Evolutionary conservation across 2,113 vertebrate species (phyloP), one percentile per base, ranked within the genome.

Genomic region (Scomber colias): DNA sequence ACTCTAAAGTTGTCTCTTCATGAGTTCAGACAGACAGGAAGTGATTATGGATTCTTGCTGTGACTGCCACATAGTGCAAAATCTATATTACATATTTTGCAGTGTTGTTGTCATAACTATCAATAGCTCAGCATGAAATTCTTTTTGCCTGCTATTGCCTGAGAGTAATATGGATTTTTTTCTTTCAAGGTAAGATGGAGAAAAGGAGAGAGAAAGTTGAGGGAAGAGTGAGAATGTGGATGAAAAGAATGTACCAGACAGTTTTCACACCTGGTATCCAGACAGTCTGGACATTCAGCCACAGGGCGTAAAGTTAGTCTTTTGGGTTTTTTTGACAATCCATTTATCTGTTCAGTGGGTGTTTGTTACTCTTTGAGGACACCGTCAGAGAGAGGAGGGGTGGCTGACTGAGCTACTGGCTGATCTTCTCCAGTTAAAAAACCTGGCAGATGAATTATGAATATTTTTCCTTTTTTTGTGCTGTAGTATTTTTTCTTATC

Each of bases 181-280:
- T 68, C 44, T 53, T 48, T 64, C 60, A 53, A 59, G 45, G 40
- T 53, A 40, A 40, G 35, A 9, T 9, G 8, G 35, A 40, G 21
- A 60, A 68, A 51, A 56, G 44, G 35, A 14, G 50, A 54, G 61
- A 74, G 45, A 54, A 66, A 46, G 12, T 55, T 60, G 31, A 49
- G 4, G 49, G 53, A 56, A 11, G 56, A 55, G 65, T 51, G 49
- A 73, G 40, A 24, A 60, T n/a, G 69, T 9, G 10, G 27, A 73
- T 54, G 30, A 40, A 57, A 57, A 66, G 30, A 74, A 4, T 5
- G 48, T 0, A 69, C 2, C 45, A 82, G 77, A 68, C 4, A 70
- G 54, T 78, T 79, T 89, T 87, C 85, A 85, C 90, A 82, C 77
- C 21, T 83, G 48, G 31, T 54, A 8, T 81, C 67, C 83, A 81